Evolutionary conservation across 2,888 invertebrate genomes (phyloP), one percentile per base, ranked within the genome.

Genomic region (Acrobasis consociella): DNA sequence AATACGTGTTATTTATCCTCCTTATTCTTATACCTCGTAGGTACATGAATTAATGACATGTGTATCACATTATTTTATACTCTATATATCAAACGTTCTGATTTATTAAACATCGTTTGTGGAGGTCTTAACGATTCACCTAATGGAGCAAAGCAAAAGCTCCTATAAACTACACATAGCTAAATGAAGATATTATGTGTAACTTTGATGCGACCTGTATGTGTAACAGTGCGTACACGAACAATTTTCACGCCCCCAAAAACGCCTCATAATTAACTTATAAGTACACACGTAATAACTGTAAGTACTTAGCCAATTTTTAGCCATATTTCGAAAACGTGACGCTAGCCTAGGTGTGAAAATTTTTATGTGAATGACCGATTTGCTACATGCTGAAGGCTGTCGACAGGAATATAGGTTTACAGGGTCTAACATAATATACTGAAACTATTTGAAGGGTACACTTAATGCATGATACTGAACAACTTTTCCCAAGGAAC

Each of bases 191-290:
- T 52, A 52, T 46, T 46, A 46, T 5, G 1, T 46, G 46, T 46
- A 52, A 37, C 31, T n/a, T 22, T 31, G n/a, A 37, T 53, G 13
- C 15, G 53, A 53, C 53, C 53, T 53, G 38, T 2, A 37, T 37
- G 53, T 31, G 53, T 53, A 53, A 53, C 37, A 13, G 37, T n/a
- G 53, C 37, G 53, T 10, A 53, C 10, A 37, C 52, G 13, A 2
- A 22, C 22, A 22, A 22, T 53, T 58, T 58, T 58, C 58, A 58
- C 58, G 58, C 58, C 58, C 58, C 8, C 58, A 58, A 58, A 58
- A 58, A 58, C 42, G 7, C 46, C 22, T 16, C 17, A 11, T 16
- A 58, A 46, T 17, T 58, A 16, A 46, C 46, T 5, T 46, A 46
- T n/a, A 5, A 13, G 13, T n/a, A 42, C 13, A 42, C 13, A 46